A percentile compares a stretch with the other conserved stretches of the same genome.
phyloP scores from a whole-genome alignment of 2,113 vertebrate species.

The Pagrus major region DNA sequence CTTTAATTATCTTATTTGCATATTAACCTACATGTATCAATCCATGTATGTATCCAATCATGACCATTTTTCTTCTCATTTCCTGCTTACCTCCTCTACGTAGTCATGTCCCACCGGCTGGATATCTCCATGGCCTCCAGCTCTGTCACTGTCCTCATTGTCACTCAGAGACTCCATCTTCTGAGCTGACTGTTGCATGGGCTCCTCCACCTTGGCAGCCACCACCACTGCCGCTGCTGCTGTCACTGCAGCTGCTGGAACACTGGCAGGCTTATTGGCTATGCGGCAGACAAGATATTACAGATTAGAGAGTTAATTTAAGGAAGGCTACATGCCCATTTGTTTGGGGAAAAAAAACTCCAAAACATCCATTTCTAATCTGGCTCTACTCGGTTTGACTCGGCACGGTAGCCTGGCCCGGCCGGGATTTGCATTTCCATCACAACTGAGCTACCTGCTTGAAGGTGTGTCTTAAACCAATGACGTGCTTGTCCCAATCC shows the following conservation, averaged over 20 bases:
- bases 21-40: neutral
- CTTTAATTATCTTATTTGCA: neutral
- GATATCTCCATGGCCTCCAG: slow-evolving; percentile 71
- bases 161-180: slow-evolving; percentile 73
- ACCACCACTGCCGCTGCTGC: neutral
- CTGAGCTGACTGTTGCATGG: slow-evolving; percentile 36
- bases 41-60: neutral
- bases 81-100: slow-evolving; percentile 83
- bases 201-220: slow-evolving; percentile 64
- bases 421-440: too few relatives aligned
- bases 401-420: too few relatives aligned
- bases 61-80: neutral
- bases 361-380: neutral
- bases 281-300: slow-evolving; percentile 14
- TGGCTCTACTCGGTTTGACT: too few relatives aligned
- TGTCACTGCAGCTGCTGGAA: slow-evolving; percentile 34
- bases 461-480: too few relatives aligned
- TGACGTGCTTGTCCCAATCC: too few relatives aligned
- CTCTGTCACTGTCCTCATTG: slow-evolving; percentile 65
- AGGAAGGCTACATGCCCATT: neutral
- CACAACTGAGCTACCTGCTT: too few relatives aligned
- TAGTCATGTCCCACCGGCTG: slow-evolving; percentile 84
- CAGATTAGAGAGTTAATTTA: neutral
- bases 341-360: rapidly evolving
- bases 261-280: slow-evolving; percentile 73